Evolutionary conservation across 1,140 invertebrate species (phyloP).

Genomic region (Nymphalis io): DNA sequence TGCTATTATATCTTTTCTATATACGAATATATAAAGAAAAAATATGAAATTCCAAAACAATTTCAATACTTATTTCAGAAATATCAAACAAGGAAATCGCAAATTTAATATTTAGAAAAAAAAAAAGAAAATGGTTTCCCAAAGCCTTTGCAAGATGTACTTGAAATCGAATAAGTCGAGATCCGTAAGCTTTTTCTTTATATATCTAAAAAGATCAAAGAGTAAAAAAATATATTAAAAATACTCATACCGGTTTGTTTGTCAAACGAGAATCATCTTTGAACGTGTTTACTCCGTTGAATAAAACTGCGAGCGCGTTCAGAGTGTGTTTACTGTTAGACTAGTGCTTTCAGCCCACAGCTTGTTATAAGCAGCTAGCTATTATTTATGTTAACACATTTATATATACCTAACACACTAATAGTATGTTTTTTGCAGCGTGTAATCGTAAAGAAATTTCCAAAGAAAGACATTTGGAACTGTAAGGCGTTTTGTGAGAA

Average conservation of each 20-base stretch:
- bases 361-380: background rate
- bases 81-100: background rate
- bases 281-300: constrained; percentile 42
- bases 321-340: constrained; percentile 34
- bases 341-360: background rate
- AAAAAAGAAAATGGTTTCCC: constrained; percentile 5
- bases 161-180: constrained; percentile 14
- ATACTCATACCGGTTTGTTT: constrained; percentile 42
- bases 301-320: constrained; percentile 41
- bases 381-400: too few species aligned
- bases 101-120: background rate
- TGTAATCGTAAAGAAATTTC: too few species aligned
- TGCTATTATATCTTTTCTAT: too few species aligned
- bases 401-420: too few species aligned
- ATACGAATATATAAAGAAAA: too few species aligned
- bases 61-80: background rate
- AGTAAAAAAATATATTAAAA: constrained; percentile 43
- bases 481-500: too few species aligned
- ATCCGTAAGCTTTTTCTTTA: constrained; percentile 21
- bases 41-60: too few species aligned
- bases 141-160: constrained; percentile 15
- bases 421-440: too few species aligned
- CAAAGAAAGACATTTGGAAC: too few species aligned
- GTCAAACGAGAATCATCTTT: constrained; percentile 47
- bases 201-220: constrained; percentile 38